Base-by-base conservation (phyloP, 23 tunicate genomes). In the Halocynthia aurantium region DNA sequence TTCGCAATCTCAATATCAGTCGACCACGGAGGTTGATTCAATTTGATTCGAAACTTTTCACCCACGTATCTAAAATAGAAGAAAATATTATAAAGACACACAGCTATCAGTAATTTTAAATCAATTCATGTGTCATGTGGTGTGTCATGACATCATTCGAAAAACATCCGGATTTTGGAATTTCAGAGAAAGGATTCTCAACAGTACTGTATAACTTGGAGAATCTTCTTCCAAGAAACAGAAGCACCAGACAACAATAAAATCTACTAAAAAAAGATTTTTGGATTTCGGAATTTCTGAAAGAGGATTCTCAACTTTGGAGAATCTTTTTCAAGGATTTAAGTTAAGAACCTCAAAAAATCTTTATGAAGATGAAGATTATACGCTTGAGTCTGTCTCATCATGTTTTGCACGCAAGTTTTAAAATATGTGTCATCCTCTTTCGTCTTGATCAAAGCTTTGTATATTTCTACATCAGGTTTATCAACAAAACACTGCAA, bases 361-460 rank as follows among this genome's bases (percentile, higher is more conserved):
- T 88, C 83, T 68, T 82, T 60, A 13, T 82, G 86, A 17, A 63
- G 31, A 50, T 52, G 40, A 17, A 92, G 62, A 44, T 86, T 75
- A 50, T 77, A 75, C 11, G 75, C 22, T 51, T 75, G 87, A 5
- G 81, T 53, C 73, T 92, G 85, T 55, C 98, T 68, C 52, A 92
- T 75, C 92, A 92, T 86, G 50, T 82, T 86, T 64, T 92, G 88
- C 67, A 92, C 75, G 62, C 98, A 92, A 50, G 79, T 58, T 66
- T 64, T 82, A 52, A 82, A 92, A 66, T 82, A 86, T 49, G 87
- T 76, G 75, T 84, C 84, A 51, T 84, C 82, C 51, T 81, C 86
- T 67, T 82, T 86, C 6, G 95, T 86, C 18, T 70, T 52, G 9
- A 78, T 81, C 77, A 94, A 50, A 73, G 84, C 95, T 76, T 70